Evolutionary conservation across 2,888 invertebrate genomes (phyloP).

Genomic region (Odontomyia ornata): DNA sequence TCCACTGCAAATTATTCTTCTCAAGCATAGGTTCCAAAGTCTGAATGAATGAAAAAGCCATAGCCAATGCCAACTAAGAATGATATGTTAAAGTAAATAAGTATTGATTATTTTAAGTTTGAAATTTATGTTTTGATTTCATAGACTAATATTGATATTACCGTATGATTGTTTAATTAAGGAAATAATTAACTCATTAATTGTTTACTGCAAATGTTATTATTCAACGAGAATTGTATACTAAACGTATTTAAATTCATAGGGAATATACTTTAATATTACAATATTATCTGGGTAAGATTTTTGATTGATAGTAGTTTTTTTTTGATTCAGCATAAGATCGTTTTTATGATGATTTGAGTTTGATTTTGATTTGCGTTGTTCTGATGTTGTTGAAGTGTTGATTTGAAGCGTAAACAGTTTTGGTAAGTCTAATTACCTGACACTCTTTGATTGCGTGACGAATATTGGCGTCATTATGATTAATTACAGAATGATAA

Average conservation of each 20-base stretch:
- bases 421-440: no score
- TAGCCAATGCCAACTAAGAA: conserved; percentile 32
- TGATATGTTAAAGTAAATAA: not conserved
- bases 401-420: not conserved
- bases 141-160: conserved; percentile 21
- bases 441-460: not conserved
- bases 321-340: not conserved
- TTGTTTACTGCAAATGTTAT: conserved; percentile 26
- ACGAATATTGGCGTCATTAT: not conserved
- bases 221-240: conserved; percentile 28
- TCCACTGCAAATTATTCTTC: not conserved
- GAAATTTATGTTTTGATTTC: not conserved
- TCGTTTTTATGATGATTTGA: not conserved
- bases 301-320: not conserved
- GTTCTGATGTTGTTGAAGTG: not conserved
- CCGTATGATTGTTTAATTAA: not conserved
- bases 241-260: not conserved
- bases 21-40: conserved; percentile 42
- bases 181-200: conserved; percentile 20
- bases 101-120: conserved; percentile 19
- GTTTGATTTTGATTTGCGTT: not conserved
- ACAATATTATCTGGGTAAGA: no score
- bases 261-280: not conserved
- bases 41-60: conserved; percentile 43
- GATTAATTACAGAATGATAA: not conserved